Conservation (phyloP, 2,113 vertebrate genomes). For the Guaruba guarouba region DNA sequence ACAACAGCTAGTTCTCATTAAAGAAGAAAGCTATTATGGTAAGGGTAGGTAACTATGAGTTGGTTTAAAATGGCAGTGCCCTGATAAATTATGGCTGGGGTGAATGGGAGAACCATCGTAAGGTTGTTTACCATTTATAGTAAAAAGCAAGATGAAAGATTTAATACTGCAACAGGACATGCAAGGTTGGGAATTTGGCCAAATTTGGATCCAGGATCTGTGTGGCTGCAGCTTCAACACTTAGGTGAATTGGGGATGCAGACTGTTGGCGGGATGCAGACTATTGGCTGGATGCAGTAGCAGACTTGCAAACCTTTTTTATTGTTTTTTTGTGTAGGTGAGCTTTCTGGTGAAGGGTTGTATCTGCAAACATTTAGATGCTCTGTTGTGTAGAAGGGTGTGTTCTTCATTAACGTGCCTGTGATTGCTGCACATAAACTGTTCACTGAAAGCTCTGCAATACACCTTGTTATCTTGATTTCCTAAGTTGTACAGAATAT, state of each 20-base stretch:
- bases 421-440: not conserved
- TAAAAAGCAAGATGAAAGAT: not conserved
- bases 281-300: not conserved
- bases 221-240: not conserved
- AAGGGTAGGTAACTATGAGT: not conserved
- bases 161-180: not conserved
- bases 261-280: not conserved
- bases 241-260: not conserved
- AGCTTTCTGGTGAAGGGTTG: not conserved
- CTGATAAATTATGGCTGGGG: not conserved
- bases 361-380: not conserved
- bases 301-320: not conserved
- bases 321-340: not conserved
- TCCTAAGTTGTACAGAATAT: not conserved
- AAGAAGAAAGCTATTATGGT: not conserved
- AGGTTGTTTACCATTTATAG: not conserved
- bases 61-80: not conserved
- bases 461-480: not conserved
- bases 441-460: not conserved
- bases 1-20: not conserved
- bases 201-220: not conserved
- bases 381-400: not conserved
- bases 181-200: not conserved
- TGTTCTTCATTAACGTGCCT: fast-evolving
- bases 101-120: not conserved